Percentiles rank a stretch among this genome's conserved stretches.
Conservation (phyloP, 2,888 invertebrate genomes). For the Oxytorus armatus region DNA sequence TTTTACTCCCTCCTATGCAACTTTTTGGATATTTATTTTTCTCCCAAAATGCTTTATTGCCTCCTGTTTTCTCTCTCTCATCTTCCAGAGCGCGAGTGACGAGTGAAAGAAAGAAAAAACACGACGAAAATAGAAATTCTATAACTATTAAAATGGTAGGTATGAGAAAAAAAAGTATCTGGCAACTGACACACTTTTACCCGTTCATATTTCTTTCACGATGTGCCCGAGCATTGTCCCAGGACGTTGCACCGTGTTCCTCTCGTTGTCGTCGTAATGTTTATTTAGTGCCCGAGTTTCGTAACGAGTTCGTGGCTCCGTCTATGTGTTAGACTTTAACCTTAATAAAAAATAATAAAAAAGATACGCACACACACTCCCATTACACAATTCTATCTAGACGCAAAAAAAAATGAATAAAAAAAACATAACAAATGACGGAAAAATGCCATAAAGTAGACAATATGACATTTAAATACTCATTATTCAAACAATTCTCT, state of each 20-base stretch:
- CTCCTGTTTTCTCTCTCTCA: not conserved
- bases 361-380: not conserved
- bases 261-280: constrained; percentile 58
- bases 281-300: constrained; percentile 66
- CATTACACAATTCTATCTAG: constrained; percentile 23
- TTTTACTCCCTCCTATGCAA: not conserved
- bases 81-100: not conserved
- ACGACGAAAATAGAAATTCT: constrained; percentile 12
- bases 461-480: constrained; percentile 27
- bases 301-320: constrained; percentile 54
- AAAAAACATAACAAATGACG: not conserved
- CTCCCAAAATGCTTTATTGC: not conserved
- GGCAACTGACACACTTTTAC: constrained; percentile 54
- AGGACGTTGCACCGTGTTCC: constrained; percentile 46
- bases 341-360: constrained; percentile 38
- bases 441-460: constrained; percentile 15
- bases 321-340: constrained; percentile 31
- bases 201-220: constrained; percentile 57
- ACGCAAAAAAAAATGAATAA: not conserved
- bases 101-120: not conserved
- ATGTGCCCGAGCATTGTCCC: constrained; percentile 37
- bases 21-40: not conserved
- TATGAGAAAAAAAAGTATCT: not conserved
- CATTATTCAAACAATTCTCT: constrained; percentile 27
- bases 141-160: constrained; percentile 31